Evolutionary conservation across 2,888 invertebrate genomes (phyloP).

Genomic region (Eupithecia centaureata): DNA sequence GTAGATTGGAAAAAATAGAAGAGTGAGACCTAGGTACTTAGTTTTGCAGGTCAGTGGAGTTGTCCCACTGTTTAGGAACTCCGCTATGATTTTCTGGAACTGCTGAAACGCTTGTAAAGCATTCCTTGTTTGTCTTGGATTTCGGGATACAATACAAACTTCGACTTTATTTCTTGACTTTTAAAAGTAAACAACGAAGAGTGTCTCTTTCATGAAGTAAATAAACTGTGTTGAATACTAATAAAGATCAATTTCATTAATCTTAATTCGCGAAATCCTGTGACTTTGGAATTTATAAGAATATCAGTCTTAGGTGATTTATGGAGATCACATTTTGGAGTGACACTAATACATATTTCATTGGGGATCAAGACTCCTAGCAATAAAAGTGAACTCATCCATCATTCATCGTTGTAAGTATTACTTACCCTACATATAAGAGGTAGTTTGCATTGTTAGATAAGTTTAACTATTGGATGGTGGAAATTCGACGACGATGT

Average conservation of each 20-base stretch:
- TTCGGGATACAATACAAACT: conserved; percentile 30
- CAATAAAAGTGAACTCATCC: conserved; percentile 1
- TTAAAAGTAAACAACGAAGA: conserved; percentile 20
- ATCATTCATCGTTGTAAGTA: neutral
- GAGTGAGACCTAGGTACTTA: too few relatives aligned
- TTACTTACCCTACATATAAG: neutral
- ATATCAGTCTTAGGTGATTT: conserved; percentile 11
- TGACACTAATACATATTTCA: conserved; percentile 8
- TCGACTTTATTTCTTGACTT: conserved; percentile 24
- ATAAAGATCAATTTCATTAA: neutral
- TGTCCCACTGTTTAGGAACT: conserved; percentile 1
- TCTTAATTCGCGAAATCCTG: neutral
- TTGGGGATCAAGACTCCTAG: neutral
- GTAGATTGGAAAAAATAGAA: too few relatives aligned
- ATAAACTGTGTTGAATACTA: conserved; percentile 14
- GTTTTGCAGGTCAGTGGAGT: too few relatives aligned
- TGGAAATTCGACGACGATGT: too few relatives aligned
- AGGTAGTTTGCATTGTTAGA: neutral
- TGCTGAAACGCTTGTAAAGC: conserved; percentile 31
- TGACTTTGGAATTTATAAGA: conserved; percentile 6
- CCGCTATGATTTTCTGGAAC: conserved; percentile 17
- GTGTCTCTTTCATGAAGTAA: conserved; percentile 2
- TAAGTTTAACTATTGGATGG: neutral
- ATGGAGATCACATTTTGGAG: conserved; percentile 8
- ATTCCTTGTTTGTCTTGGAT: conserved; percentile 34